Percentiles rank a stretch among this genome's conserved stretches.
These are phyloP conservation scores for Drosophila suboccidentalis DNA, from an alignment of 2,888 invertebrate genomes.

Conservation along the genomic window DNA sequence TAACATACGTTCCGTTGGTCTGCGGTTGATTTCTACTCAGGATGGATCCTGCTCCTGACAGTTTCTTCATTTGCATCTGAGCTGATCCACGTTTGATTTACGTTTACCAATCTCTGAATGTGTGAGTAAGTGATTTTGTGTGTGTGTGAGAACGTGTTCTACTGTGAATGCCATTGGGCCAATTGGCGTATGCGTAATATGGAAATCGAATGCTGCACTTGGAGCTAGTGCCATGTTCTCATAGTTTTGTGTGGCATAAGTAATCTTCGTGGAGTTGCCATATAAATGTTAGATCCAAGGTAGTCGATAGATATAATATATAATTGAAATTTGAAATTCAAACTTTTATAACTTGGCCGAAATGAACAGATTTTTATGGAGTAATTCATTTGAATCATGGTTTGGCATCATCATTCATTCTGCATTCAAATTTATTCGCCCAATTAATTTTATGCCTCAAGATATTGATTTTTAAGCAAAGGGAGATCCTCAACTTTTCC, in stretches of 20 bases:
- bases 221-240: background rate
- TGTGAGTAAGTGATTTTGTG: conserved; percentile 2
- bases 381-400: too few relatives aligned
- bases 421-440: too few relatives aligned
- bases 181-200: conserved; percentile 59
- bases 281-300: background rate
- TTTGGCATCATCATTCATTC: too few relatives aligned
- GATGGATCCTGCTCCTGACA: conserved; percentile 57
- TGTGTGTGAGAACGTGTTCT: background rate
- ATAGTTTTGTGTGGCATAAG: background rate
- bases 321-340: too few relatives aligned
- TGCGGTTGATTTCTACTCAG: conserved; percentile 33
- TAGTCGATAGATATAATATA: background rate
- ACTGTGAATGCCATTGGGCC: conserved; percentile 29
- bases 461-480: too few relatives aligned
- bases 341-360: too few relatives aligned
- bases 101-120: conserved; percentile 43
- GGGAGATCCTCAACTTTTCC: too few relatives aligned
- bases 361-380: too few relatives aligned
- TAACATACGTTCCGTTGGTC: conserved; percentile 5
- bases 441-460: too few relatives aligned
- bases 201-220: conserved; percentile 35
- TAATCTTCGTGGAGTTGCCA: background rate
- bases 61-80: conserved; percentile 73
- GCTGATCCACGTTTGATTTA: conserved; percentile 69